A percentile compares a stretch with the other conserved stretches of the same genome.
Evolutionary conservation across 2,113 vertebrate species (phyloP).

Genomic region (Syngnathus typhle): DNA sequence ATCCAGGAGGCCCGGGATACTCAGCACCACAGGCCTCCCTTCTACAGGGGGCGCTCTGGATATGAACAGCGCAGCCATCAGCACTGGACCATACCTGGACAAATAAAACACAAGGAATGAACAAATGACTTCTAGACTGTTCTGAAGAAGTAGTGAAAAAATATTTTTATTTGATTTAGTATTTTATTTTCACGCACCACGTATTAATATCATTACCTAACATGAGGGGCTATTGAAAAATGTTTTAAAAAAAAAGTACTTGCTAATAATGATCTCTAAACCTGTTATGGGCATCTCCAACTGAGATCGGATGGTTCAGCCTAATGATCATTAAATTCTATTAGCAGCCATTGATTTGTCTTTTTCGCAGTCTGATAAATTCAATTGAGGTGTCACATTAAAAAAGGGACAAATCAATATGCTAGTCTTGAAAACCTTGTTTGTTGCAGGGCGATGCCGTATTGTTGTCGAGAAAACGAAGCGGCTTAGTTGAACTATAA

Average conservation of each 20-base stretch:
- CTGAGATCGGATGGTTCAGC: conserved; percentile 11
- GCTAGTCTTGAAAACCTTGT: neutral
- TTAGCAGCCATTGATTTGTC: conserved; percentile 38
- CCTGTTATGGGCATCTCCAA: conserved; percentile 22
- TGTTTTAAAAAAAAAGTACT: neutral
- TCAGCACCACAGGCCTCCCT: conserved; percentile 40
- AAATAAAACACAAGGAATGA: conserved; percentile 7
- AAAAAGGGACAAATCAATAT: conserved; percentile 9
- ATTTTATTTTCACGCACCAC: too few relatives aligned
- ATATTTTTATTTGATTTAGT: too few relatives aligned
- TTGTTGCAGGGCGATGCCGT: too few relatives aligned
- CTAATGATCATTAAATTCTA: conserved; percentile 20
- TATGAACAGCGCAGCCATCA: conserved; percentile 61
- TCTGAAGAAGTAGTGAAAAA: neutral
- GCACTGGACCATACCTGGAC: conserved; percentile 44
- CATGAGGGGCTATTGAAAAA: too few relatives aligned
- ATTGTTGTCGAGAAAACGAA: neutral
- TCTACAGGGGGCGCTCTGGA: conserved; percentile 42
- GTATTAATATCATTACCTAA: too few relatives aligned
- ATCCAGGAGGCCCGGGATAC: conserved; percentile 51
- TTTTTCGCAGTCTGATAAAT: conserved; percentile 25
- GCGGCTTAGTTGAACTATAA: neutral
- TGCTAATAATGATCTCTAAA: conserved; percentile 14
- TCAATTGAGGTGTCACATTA: conserved; percentile 18
- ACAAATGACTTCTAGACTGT: neutral